Evolutionary conservation across 2,797 vertebrate species (phyloP).

Genomic region (Poecilia picta): DNA sequence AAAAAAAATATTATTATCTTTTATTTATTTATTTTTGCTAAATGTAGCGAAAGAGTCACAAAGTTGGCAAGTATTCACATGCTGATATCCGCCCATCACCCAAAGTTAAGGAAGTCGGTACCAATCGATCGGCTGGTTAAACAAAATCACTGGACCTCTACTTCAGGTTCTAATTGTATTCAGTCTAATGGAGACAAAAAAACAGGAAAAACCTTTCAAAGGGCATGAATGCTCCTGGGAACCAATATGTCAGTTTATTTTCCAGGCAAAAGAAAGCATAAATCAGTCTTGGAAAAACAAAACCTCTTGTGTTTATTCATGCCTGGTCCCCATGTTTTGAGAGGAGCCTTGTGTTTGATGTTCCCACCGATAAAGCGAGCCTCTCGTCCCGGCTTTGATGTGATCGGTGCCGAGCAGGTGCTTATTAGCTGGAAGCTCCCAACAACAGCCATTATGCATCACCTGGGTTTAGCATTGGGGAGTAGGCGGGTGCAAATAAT

Average conservation of each 20-base stretch:
- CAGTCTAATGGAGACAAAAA: neutral
- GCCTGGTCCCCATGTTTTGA: constrained; percentile 33
- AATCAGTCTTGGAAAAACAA: constrained; percentile 8
- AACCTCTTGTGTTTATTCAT: constrained; percentile 9
- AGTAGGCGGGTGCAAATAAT: constrained; percentile 24
- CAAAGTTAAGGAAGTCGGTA: neutral
- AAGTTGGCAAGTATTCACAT: neutral
- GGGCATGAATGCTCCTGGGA: neutral
- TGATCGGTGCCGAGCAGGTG: constrained; percentile 50
- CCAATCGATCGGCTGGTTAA: no score
- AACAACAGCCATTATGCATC: constrained; percentile 55
- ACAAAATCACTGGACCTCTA: no score
- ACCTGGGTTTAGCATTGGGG: constrained; percentile 15
- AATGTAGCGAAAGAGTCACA: no score
- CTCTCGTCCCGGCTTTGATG: constrained; percentile 49
- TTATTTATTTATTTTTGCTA: no score
- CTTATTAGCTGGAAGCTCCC: constrained; percentile 51
- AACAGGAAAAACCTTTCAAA: neutral
- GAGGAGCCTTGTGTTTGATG: constrained; percentile 29
- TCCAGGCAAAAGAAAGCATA: neutral
- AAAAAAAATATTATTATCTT: no score
- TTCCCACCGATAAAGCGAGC: constrained; percentile 39
- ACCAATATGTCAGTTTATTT: neutral
- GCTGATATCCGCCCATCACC: no score
- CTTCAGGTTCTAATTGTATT: neutral